Conservation (phyloP, 1,140 invertebrate genomes). For the Drosophila gunungcola region DNA sequence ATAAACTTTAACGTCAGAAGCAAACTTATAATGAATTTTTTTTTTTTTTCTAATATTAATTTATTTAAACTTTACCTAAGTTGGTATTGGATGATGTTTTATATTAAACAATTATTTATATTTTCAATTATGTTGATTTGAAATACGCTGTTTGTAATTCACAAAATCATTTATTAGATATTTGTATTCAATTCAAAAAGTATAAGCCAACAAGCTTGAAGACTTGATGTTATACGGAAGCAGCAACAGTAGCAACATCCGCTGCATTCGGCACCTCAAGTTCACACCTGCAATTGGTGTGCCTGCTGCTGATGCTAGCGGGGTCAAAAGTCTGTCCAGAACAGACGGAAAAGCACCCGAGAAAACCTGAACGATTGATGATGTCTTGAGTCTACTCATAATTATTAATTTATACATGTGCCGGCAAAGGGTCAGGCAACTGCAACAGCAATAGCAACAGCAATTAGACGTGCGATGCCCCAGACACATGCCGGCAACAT, state of each 20-base stretch:
- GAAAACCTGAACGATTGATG: conserved; percentile 26
- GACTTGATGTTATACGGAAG: not conserved
- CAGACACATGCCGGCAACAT: conserved; percentile 62
- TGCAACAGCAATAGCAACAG: conserved; percentile 40
- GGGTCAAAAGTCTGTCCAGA: not conserved
- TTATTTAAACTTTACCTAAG: no score
- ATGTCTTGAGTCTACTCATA: conserved; percentile 40
- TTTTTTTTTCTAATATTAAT: no score
- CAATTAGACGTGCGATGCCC: conserved; percentile 55
- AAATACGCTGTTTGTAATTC: no score
- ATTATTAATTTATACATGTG: conserved; percentile 53
- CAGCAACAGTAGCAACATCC: conserved; percentile 14
- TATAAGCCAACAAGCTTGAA: not conserved
- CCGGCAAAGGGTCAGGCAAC: conserved; percentile 47
- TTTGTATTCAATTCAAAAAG: no score
- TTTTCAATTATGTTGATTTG: no score
- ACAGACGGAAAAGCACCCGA: conserved; percentile 14
- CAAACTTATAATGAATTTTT: no score
- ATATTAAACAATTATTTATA: no score
- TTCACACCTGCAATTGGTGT: conserved; percentile 63
- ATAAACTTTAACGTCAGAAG: no score
- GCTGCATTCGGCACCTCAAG: conserved; percentile 47
- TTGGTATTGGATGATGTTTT: no score
- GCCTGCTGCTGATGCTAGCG: conserved; percentile 16
- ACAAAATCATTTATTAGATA: no score